Evolutionary conservation across 2,113 vertebrate genomes (phyloP).

Genomic region (Polypterus bichir): DNA sequence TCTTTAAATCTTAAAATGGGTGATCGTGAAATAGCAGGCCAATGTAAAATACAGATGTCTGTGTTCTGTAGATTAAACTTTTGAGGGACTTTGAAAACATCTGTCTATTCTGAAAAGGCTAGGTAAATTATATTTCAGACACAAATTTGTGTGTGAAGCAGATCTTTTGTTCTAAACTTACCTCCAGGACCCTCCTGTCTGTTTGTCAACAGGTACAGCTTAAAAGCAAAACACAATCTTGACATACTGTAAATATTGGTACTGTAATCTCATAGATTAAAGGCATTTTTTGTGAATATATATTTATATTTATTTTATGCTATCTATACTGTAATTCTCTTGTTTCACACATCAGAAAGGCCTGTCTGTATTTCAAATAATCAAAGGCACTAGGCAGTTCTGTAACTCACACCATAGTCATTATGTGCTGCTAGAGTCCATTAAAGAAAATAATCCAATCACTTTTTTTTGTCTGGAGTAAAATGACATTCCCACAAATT

Average conservation of each 20-base stretch:
- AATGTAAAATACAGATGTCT: conserved; percentile 39
- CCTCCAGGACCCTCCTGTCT: too few species aligned
- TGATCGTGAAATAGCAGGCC: conserved; percentile 49
- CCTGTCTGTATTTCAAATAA: conserved; percentile 37
- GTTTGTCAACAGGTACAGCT: too few species aligned
- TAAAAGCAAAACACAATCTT: conserved; percentile 24
- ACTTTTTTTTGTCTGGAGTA: conserved; percentile 43
- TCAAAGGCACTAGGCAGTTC: conserved; percentile 20
- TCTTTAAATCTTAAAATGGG: conserved; percentile 53
- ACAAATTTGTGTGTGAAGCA: conserved; percentile 12
- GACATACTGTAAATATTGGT: conserved; percentile 49
- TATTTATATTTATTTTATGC: conserved; percentile 45
- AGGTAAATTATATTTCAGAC: conserved; percentile 30
- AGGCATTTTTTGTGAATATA: conserved; percentile 39
- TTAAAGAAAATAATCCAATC: conserved; percentile 77
- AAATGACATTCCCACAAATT: conserved; percentile 70
- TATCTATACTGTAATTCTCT: conserved; percentile 19
- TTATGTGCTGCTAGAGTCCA: conserved; percentile 63
- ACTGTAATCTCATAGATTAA: conserved; percentile 54
- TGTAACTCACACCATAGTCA: conserved; percentile 40
- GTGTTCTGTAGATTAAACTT: conserved; percentile 46
- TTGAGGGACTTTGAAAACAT: conserved; percentile 14
- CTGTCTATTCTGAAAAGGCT: conserved; percentile 24
- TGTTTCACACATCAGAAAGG: conserved; percentile 23
- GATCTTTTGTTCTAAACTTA: too few species aligned